Percentiles rank a stretch among this genome's conserved stretches.
phyloP scores from a whole-genome alignment of 2,888 invertebrate species.

The Chydorus sphaericus region DNA sequence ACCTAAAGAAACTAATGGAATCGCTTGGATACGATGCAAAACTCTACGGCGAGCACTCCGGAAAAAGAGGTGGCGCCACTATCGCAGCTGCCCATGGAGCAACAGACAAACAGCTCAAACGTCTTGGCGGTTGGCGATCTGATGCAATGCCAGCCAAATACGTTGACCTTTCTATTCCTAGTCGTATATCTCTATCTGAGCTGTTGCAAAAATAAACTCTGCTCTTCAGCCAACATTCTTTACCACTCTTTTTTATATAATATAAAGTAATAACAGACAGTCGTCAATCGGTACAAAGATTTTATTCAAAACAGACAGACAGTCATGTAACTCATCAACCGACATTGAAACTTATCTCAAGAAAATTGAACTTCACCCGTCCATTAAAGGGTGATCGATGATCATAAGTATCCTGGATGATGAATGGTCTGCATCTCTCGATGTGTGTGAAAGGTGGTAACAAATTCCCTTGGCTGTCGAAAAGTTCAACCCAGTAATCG shows the following conservation, averaged over 20 bases:
- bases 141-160: background rate
- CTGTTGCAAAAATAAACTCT: background rate
- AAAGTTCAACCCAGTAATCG: background rate
- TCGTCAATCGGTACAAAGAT: too few species aligned
- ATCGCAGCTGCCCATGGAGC: background rate
- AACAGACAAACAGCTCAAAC: background rate
- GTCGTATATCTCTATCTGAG: background rate
- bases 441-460: background rate
- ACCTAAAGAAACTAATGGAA: background rate
- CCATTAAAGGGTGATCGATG: background rate
- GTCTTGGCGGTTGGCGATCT: background rate
- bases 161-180: background rate
- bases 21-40: background rate
- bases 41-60: background rate
- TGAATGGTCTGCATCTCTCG: background rate
- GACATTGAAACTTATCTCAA: too few species aligned
- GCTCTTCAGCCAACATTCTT: too few species aligned
- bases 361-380: background rate
- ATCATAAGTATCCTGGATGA: background rate
- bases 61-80: background rate
- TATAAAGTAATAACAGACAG: too few species aligned
- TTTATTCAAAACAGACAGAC: too few species aligned
- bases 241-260: too few species aligned
- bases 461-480: background rate
- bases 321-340: too few species aligned